Conservation (phyloP, 2,888 invertebrate genomes). For the Drosophila falleni region DNA sequence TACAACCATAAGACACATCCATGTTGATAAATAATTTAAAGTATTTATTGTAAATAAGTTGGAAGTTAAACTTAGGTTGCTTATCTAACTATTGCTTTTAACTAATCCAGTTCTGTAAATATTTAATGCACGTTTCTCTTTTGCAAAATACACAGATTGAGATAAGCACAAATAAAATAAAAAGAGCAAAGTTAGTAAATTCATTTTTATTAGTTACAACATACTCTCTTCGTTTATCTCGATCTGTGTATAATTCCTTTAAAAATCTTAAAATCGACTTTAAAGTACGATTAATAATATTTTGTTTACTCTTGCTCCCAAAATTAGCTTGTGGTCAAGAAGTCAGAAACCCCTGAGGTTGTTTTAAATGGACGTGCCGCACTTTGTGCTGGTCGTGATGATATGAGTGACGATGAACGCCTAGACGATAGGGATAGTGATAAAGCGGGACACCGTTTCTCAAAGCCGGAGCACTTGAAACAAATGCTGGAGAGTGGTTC, state of each 20-base stretch:
- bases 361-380: conserved; percentile 94
- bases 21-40: conserved; percentile 9
- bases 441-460: conserved; percentile 86
- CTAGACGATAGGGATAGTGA: conserved; percentile 86
- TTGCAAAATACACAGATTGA: conserved; percentile 11
- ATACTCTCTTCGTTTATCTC: background rate
- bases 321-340: conserved; percentile 87
- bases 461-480: conserved; percentile 90
- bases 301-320: conserved; percentile 29
- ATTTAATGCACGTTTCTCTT: conserved; percentile 26
- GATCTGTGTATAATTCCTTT: conserved; percentile 16
- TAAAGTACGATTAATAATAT: conserved; percentile 39
- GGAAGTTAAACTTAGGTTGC: conserved; percentile 1
- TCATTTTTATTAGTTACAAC: background rate
- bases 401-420: conserved; percentile 88
- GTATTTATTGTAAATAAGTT: conserved; percentile 30
- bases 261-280: background rate
- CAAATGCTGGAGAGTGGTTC: conserved; percentile 94
- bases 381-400: conserved; percentile 91
- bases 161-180: background rate
- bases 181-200: background rate
- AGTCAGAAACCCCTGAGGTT: conserved; percentile 87
- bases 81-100: conserved; percentile 6
- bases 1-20: conserved; percentile 34
- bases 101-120: conserved; percentile 4